Base-by-base conservation (phyloP, 2,797 vertebrate genomes). In the Poeciliopsis infans region DNA sequence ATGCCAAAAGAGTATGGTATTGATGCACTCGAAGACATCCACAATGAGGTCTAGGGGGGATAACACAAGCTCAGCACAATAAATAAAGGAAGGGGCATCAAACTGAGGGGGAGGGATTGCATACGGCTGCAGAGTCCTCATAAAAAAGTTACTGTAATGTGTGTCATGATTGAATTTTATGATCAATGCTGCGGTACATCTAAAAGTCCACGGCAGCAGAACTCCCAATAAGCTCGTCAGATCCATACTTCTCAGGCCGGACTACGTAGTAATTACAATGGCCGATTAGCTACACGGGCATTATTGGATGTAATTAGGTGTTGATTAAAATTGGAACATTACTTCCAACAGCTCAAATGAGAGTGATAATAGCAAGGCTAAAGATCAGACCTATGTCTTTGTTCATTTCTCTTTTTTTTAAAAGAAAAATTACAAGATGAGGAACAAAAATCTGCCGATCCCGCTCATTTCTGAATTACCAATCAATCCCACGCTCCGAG, bases 101-200 rank as follows among this genome's bases (percentile, higher is more conserved):
- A 90, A 82, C 76, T 79, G 86, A 85, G 86, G 84, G 80, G 87
- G 87, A 89, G 76, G 77, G 71, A 89, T 81, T 89, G 86, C 81
- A 75, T 89, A 86, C 88, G 69, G 76, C 79, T 77, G 85, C 87
- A 78, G 83, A 91, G 83, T 69, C 76, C 85, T 89, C 90, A 86
- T 94, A 93, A 93, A 94, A 93, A 93, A 93, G 92, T 92, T 91
- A 90, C 88, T 85, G 85, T 91, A 92, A 94, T 91, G 91, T 84
- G 87, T 86, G 91, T 86, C 82, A 82, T 90, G 93, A 94, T 93
- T 92, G 93, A 93, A 90, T 94, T 93, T 93, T 91, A 92, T 92
- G 90, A 93, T 95, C 88, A 88, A 92, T 92, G 90, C 89, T 74
- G 86, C 81, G 59, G 85, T 33, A 33, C 77, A 78, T 87, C 83